These are phyloP conservation scores for Gallinago solitaria DNA, from an alignment of 2,797 vertebrate species.

Conservation along the genomic window DNA sequence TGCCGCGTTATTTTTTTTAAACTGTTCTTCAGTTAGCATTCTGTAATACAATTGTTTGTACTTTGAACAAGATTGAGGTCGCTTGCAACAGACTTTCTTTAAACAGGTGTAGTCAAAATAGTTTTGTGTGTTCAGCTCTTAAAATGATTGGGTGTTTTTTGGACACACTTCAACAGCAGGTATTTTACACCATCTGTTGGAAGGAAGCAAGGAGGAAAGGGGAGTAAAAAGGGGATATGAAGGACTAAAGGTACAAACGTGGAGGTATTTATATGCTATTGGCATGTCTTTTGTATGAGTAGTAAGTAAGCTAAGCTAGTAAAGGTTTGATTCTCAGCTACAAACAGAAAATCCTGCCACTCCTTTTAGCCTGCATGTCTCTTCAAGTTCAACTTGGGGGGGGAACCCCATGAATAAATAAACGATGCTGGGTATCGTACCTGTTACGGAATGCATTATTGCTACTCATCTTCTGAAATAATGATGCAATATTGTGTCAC, in stretches of 20 bases:
- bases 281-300: neutral
- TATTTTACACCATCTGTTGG: neutral
- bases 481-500: neutral
- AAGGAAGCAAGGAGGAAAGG: neutral
- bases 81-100: slow-evolving; percentile 20
- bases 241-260: neutral
- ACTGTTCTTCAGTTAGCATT: neutral
- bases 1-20: neutral
- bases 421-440: neutral
- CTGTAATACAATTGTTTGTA: neutral
- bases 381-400: neutral
- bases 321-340: neutral
- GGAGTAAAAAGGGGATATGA: neutral
- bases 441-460: neutral
- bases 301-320: neutral
- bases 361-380: neutral
- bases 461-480: neutral
- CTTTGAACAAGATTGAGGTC: slow-evolving; percentile 20
- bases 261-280: neutral
- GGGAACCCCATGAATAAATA: neutral
- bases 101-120: neutral
- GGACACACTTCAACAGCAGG: neutral
- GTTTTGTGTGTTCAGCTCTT: neutral
- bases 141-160: neutral
- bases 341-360: neutral